Percentiles rank a stretch among this genome's conserved stretches.
These are phyloP conservation scores for Sabellastarte sp. DNA, from an alignment of 2,888 invertebrate genomes.

Conservation along the genomic window DNA sequence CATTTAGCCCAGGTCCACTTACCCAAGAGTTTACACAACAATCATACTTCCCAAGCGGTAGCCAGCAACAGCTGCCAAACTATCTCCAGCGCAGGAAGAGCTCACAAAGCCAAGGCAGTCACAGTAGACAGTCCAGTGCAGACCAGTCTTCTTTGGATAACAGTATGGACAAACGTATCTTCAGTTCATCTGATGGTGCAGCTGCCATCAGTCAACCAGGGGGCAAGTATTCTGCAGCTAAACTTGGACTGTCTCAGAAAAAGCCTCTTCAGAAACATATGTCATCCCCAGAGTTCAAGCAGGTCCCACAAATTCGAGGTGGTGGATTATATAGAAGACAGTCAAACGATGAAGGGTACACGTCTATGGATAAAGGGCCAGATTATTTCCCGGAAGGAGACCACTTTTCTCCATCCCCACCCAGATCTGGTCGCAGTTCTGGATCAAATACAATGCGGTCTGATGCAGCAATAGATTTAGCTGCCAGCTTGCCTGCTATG, in stretches of 20 bases:
- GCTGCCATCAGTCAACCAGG: too few species aligned
- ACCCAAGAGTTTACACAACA: background rate
- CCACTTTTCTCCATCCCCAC: background rate
- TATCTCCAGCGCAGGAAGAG: background rate
- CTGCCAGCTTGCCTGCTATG: background rate
- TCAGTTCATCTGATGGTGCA: too few species aligned
- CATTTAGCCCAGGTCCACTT: background rate
- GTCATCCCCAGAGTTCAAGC: background rate
- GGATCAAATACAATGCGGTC: too few species aligned
- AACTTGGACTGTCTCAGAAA: too few species aligned
- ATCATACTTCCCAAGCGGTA: background rate
- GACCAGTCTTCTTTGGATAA: too few species aligned
- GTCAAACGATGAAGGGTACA: constrained; percentile 1
- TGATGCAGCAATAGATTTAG: background rate
- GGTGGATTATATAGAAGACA: background rate
- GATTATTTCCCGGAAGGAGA: background rate
- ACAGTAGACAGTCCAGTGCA: background rate
- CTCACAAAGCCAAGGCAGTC: background rate
- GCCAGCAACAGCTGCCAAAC: background rate
- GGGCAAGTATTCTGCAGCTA: too few species aligned
- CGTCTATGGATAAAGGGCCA: background rate
- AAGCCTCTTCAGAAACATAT: background rate
- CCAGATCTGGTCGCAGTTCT: background rate
- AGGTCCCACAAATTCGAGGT: background rate
- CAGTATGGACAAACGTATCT: too few species aligned